Evolutionary conservation across 2,797 vertebrate species (phyloP).

Genomic region (Eulemur rubriventer): DNA sequence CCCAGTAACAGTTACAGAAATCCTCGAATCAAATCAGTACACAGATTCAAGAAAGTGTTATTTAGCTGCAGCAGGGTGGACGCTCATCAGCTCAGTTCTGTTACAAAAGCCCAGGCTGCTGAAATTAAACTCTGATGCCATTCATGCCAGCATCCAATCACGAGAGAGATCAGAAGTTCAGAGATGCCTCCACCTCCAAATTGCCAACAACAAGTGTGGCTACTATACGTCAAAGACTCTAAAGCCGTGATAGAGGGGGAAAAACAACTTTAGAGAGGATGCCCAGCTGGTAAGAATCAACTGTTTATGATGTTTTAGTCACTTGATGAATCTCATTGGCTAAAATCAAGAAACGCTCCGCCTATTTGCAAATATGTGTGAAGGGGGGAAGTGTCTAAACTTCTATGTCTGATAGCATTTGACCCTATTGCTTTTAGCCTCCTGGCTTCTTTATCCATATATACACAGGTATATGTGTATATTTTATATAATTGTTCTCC

Average conservation of each 20-base stretch:
- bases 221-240: conserved; percentile 77
- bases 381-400: conserved; percentile 92
- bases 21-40: conserved; percentile 48
- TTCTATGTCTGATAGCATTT: conserved; percentile 93
- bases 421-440: conserved; percentile 88
- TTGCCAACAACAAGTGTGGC: conserved; percentile 81
- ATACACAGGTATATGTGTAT: conserved; percentile 78
- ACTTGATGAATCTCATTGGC: conserved; percentile 92
- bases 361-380: conserved; percentile 91
- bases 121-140: conserved; percentile 87
- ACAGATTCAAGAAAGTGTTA: conserved; percentile 73
- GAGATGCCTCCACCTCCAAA: conserved; percentile 84
- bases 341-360: conserved; percentile 87
- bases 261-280: conserved; percentile 83
- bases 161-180: conserved; percentile 83
- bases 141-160: conserved; percentile 81
- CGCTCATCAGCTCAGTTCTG: conserved; percentile 67
- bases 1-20: conserved; percentile 63
- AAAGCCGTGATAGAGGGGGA: conserved; percentile 78
- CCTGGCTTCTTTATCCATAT: conserved; percentile 82
- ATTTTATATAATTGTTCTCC: conserved; percentile 80
- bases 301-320: conserved; percentile 89
- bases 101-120: conserved; percentile 79
- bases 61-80: conserved; percentile 77
- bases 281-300: conserved; percentile 95